Evolutionary conservation across 2,113 vertebrate species (phyloP).

Genomic region (Erpornis zantholeuca): DNA sequence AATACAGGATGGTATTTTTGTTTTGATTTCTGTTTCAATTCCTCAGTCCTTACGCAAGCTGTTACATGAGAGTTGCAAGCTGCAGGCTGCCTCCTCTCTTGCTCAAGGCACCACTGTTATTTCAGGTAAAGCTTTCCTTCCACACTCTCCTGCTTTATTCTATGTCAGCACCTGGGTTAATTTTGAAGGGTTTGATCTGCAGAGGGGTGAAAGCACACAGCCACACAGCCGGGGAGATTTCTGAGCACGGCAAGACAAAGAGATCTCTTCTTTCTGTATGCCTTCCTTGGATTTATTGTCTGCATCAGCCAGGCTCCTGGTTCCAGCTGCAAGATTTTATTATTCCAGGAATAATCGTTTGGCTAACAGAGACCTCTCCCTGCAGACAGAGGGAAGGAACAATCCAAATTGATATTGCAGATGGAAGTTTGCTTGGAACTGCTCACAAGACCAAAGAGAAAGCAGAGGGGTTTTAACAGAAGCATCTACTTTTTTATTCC

Average conservation of each 20-base stretch:
- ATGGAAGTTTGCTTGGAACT: background rate
- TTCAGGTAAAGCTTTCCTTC: background rate
- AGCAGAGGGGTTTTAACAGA: background rate
- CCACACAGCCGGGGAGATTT: background rate
- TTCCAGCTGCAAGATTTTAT: conserved; percentile 58
- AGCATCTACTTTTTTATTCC: background rate
- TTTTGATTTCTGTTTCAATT: background rate
- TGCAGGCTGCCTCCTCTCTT: background rate
- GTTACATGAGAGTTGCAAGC: background rate
- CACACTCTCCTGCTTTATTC: background rate
- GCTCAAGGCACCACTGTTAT: background rate
- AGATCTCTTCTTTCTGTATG: background rate
- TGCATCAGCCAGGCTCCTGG: background rate
- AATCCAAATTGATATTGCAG: background rate
- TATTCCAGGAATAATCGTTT: conserved; percentile 22
- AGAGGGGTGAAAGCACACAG: background rate
- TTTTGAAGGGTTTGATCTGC: background rate
- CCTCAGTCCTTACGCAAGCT: background rate
- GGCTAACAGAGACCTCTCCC: conserved; percentile 31
- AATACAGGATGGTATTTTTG: background rate
- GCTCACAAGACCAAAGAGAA: background rate
- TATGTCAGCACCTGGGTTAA: background rate
- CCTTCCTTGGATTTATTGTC: conserved; percentile 22
- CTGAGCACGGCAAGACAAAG: background rate
- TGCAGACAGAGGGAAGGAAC: background rate